Evolutionary conservation across 1,140 invertebrate genomes (phyloP).

Genomic region (Uloborus diversus): DNA sequence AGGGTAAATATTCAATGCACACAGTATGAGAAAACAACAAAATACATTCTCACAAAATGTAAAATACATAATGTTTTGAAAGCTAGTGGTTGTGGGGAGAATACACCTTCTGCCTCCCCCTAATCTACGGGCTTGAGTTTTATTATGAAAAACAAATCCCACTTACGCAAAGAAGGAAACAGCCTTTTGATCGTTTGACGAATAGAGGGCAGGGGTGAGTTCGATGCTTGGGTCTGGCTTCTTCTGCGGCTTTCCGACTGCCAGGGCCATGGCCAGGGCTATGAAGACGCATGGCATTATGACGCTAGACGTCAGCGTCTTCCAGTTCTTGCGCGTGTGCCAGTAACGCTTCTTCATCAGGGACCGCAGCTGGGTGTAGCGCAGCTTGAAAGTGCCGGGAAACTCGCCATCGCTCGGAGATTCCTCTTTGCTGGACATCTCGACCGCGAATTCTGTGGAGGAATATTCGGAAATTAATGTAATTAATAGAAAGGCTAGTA

Average conservation of each 20-base stretch:
- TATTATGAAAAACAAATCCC: not conserved
- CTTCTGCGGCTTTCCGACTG: slow-evolving; percentile 60
- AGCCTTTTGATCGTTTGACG: slow-evolving; percentile 63
- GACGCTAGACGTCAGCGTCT: slow-evolving; percentile 67
- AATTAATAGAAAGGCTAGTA: too few species aligned
- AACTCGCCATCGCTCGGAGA: not conserved
- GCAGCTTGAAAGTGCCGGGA: slow-evolving; percentile 34
- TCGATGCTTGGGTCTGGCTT: slow-evolving; percentile 60
- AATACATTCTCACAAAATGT: too few species aligned
- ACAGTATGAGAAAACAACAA: too few species aligned
- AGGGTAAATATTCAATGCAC: too few species aligned
- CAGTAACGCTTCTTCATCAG: slow-evolving; percentile 67
- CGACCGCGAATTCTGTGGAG: not conserved
- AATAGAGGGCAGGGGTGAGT: slow-evolving; percentile 58
- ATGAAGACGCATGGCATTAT: slow-evolving; percentile 70
- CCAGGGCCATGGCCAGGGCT: slow-evolving; percentile 67
- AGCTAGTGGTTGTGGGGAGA: too few species aligned
- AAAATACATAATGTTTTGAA: too few species aligned
- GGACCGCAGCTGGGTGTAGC: slow-evolving; percentile 64
- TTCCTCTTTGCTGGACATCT: not conserved
- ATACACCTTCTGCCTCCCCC: too few species aligned
- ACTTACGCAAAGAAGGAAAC: slow-evolving; percentile 55
- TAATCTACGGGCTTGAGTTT: not conserved
- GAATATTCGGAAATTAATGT: too few species aligned
- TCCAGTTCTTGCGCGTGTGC: slow-evolving; percentile 66